Base-by-base conservation (phyloP, 2,888 invertebrate species). In the Leucoptera coffeella region DNA sequence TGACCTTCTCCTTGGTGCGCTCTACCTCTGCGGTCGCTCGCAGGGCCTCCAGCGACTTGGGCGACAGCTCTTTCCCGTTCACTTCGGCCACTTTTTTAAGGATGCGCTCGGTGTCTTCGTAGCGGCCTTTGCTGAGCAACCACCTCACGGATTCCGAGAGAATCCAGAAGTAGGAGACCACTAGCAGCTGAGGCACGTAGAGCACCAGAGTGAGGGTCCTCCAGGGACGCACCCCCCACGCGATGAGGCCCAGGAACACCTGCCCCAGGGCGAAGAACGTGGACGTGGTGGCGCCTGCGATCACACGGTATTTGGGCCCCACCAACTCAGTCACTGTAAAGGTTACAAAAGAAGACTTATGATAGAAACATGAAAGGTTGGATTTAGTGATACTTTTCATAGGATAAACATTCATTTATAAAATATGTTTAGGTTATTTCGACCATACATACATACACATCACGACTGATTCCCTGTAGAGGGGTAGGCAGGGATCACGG, bases 131-230 rank as follows among this genome's bases (percentile, higher is more conserved):
- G 24, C 80, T 79, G 38, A 86, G 56, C 10, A 87, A 69, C 89
- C 89, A 89, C 30, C 88, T 73, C 3, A 85, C 74, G 5, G 85
- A 85, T 51, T 85, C 85, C 0, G 85, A 82, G 6, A 84, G 58
- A 19, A 83, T 54, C 79, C 84, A 82, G 38, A 80, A 77, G 43
- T 85, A 83, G 11, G 72, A 49, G 22, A 88, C 49, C 13, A 84
- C 74, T 1, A 85, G 48, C 4, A 85, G 45, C n/a, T 81, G 78
- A 0, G 88, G 88, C 0, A 75, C 69, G 42, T 87, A 88, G 8
- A 84, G 56, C 4, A 80, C 72, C 29, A 80, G 73, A 2, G 85
- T 74, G 12, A 83, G 61, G 9, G 71, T 48, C 32, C 82, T 73
- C 88, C 89, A 90, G 25, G 80, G 65, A 24, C 74, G 75, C 3